Evolutionary conservation across 1,140 invertebrate genomes (phyloP).

Genomic region (Mylabris phalerata): DNA sequence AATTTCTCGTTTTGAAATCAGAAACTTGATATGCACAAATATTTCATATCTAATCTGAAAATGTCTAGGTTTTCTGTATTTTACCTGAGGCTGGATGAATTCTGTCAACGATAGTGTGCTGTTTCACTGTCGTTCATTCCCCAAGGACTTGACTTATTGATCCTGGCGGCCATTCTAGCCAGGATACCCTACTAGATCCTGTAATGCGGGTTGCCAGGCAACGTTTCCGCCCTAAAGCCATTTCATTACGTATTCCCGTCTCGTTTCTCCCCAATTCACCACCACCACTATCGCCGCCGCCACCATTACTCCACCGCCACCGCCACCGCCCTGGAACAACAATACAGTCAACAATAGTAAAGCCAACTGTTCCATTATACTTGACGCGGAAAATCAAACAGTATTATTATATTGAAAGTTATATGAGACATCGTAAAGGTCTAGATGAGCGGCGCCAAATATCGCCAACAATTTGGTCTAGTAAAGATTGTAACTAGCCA

Average conservation of each 20-base stretch:
- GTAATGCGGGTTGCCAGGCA: slow-evolving; percentile 27
- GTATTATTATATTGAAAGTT: too few species aligned
- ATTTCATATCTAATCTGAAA: too few species aligned
- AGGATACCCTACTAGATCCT: slow-evolving; percentile 21
- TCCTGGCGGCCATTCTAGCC: slow-evolving; percentile 32
- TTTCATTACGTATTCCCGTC: slow-evolving; percentile 21
- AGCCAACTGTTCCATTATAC: slow-evolving; percentile 1
- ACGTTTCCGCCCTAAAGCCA: slow-evolving; percentile 28
- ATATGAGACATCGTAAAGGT: too few species aligned
- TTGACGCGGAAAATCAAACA: slow-evolving; percentile 1
- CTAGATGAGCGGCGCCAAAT: neutral
- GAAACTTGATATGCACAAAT: too few species aligned
- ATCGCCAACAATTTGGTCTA: slow-evolving; percentile 7
- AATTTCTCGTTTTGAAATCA: too few species aligned
- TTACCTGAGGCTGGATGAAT: too few species aligned
- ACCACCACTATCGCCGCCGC: slow-evolving; percentile 1
- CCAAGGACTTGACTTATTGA: slow-evolving; percentile 38
- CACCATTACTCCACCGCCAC: neutral
- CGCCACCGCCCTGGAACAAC: slow-evolving; percentile 9
- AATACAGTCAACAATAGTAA: slow-evolving; percentile 1
- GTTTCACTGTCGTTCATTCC: slow-evolving; percentile 8
- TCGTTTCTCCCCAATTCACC: slow-evolving; percentile 4
- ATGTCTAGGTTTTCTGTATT: too few species aligned
- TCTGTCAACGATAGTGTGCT: neutral
- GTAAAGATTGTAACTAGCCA: neutral